A percentile compares a stretch with the other conserved stretches of the same genome.
Conservation (phyloP, 2,888 invertebrate species). For the Agrochola lychnidis region DNA sequence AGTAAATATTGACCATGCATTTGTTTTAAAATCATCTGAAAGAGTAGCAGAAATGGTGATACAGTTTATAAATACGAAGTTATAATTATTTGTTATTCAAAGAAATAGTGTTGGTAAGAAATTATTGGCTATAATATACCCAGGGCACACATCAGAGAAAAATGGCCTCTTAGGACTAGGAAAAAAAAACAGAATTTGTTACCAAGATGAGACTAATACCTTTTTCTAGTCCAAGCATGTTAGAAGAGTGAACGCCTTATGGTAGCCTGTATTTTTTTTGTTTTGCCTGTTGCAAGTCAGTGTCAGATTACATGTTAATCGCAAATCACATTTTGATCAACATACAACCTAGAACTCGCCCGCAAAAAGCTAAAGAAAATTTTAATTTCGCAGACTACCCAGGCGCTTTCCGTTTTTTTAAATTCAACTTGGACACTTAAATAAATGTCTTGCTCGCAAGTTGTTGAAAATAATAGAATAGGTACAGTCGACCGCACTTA, state of each 20-base stretch:
- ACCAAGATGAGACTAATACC: neutral
- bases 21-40: slow-evolving; percentile 93
- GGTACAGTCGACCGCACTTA: neutral
- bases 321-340: too few relatives aligned
- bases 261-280: too few relatives aligned
- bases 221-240: too few relatives aligned
- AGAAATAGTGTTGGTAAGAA: neutral
- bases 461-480: neutral
- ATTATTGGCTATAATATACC: too few relatives aligned
- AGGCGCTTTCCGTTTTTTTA: too few relatives aligned
- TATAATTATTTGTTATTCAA: slow-evolving; percentile 16
- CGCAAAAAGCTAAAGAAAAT: too few relatives aligned
- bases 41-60: slow-evolving; percentile 89
- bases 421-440: too few relatives aligned
- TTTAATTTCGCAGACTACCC: too few relatives aligned
- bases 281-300: too few relatives aligned
- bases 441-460: neutral
- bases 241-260: too few relatives aligned
- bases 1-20: slow-evolving; percentile 92
- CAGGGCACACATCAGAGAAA: neutral
- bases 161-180: neutral
- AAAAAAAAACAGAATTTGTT: neutral
- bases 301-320: too few relatives aligned
- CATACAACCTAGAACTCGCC: too few relatives aligned
- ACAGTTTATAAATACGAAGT: slow-evolving; percentile 74